Base-by-base conservation (phyloP, 2,797 vertebrate species). In the Liparis tanakae region DNA sequence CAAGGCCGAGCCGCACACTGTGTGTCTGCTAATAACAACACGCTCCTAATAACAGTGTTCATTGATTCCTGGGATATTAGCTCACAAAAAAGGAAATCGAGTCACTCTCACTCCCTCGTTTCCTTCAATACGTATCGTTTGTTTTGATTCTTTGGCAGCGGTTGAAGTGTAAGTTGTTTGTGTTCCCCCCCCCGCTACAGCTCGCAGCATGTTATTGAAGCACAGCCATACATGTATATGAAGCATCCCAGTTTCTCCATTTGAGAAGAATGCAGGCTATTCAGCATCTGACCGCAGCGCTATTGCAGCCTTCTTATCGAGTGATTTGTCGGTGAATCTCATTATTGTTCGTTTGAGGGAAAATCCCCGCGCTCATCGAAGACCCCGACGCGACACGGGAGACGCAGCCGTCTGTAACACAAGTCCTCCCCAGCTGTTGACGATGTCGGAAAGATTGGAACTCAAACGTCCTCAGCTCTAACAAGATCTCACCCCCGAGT, bases 321-420 rank as follows among this genome's bases (percentile, higher is more conserved):
- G 85, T 86, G 89, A 91, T 82, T 82, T 18, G 56, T 67, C 72
- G 30, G 70, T 79, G 73, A 80, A 87, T 89, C 85, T 74, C 61
- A 72, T 73, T 76, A 74, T 81, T 88, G 78, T 73, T 51, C 59
- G 51, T 58, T 62, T 43, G 53, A 54, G 72, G 90, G 90, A 14
- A 90, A 91, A 93, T 82, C 83, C 84, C 91, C 87, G 70, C 30
- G 60, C 56, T 59, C 59, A 70, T 59, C 43, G 5, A 22, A 85
- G 81, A 67, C 62, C 63, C 6, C 2, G 18, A 56, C 67, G 57
- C 85, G 17, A 58, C 67, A 62, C 86, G 88, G 88, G 76, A 46
- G 44, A 17, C 15, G n/a, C n/a, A 12, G n/a, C 46, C 43, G 44
- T 67, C 46, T 69, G 79, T 72, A 84, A 88, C 74, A 61, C 66